Conservation (phyloP, 2,797 vertebrate genomes). For the Danio kyathit region DNA sequence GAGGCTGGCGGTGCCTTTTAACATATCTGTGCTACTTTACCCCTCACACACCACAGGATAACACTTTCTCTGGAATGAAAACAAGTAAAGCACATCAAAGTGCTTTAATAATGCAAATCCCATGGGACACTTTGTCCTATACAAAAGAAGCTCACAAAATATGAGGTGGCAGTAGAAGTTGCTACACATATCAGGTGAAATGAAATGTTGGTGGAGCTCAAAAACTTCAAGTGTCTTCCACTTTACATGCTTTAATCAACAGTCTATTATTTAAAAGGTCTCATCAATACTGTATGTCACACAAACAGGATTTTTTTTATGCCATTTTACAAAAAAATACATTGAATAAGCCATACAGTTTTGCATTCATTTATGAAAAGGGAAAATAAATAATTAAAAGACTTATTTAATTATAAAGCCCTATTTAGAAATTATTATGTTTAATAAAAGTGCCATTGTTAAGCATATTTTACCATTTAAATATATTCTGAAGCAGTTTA, state of each 20-base stretch:
- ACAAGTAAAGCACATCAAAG: conserved; percentile 80
- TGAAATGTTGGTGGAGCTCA: not conserved
- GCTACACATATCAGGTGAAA: conserved; percentile 6
- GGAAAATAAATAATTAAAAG: too few relatives aligned
- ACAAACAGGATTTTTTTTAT: not conserved
- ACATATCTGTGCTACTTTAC: conserved; percentile 68
- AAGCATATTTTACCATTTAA: too few relatives aligned
- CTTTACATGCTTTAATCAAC: conserved; percentile 4
- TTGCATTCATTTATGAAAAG: too few relatives aligned
- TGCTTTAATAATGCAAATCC: conserved; percentile 81
- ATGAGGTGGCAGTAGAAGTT: conserved; percentile 34
- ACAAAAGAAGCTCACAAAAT: conserved; percentile 45
- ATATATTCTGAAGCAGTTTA: too few relatives aligned
- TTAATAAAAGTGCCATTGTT: too few relatives aligned
- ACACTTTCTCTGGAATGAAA: conserved; percentile 77
- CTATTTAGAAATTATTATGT: too few relatives aligned
- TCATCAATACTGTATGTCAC: not conserved
- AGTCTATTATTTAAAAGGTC: not conserved
- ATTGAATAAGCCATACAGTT: too few relatives aligned
- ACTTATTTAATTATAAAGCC: too few relatives aligned
- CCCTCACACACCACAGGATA: conserved; percentile 70
- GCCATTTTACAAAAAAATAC: too few relatives aligned
- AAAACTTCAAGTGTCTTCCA: not conserved
- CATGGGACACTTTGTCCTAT: conserved; percentile 71
- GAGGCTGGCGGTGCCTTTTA: conserved; percentile 69